Conservation (phyloP, 2,113 vertebrate genomes). For the Glareola pratincola region DNA sequence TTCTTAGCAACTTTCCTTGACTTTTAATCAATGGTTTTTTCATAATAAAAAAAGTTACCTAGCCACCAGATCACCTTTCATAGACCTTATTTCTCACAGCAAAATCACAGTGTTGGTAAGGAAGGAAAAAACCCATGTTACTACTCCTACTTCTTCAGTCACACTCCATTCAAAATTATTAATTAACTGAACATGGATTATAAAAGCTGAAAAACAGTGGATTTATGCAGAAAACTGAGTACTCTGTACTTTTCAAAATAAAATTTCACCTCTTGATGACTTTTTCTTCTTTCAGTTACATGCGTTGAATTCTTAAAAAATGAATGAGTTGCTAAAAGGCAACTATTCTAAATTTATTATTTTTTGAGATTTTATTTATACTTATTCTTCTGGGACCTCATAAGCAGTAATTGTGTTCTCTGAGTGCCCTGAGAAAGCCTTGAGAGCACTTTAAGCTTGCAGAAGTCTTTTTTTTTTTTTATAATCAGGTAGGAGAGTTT, state of each 20-base stretch:
- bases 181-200: background rate
- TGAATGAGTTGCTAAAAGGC: background rate
- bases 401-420: background rate
- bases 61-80: background rate
- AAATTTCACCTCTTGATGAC: background rate
- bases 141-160: background rate
- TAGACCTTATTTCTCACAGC: background rate
- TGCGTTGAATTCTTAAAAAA: background rate
- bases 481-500: background rate
- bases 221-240: background rate
- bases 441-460: background rate
- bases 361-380: background rate
- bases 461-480: background rate
- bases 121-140: background rate
- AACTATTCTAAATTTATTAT: background rate
- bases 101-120: background rate
- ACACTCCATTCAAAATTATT: background rate
- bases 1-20: background rate
- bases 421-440: background rate
- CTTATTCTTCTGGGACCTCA: background rate
- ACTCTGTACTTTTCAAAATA: background rate
- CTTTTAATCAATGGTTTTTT: background rate
- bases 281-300: background rate
- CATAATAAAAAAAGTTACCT: background rate
- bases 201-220: background rate